phyloP scores from a whole-genome alignment of 2,888 invertebrate species.

The Plemyria rubiginata region DNA sequence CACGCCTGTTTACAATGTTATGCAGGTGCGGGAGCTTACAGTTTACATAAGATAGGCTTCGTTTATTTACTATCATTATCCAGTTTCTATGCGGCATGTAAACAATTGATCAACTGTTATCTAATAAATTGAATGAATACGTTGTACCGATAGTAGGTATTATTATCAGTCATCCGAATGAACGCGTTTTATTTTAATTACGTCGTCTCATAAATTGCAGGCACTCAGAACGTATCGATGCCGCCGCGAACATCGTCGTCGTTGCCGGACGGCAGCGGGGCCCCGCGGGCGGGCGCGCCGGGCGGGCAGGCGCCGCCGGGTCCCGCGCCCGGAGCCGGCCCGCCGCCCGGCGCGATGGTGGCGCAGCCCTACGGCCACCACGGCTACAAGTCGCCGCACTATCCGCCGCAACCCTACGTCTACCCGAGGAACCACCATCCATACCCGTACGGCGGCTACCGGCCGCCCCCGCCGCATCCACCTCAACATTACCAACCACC shows the following conservation, averaged over 20 bases:
- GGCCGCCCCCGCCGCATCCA: conserved; percentile 75
- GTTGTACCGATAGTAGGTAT: conserved; percentile 1
- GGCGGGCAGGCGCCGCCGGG: conserved; percentile 56
- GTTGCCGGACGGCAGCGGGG: conserved; percentile 85
- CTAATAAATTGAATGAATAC: background rate
- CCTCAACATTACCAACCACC: conserved; percentile 74
- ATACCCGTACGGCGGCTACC: conserved; percentile 77
- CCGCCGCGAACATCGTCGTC: conserved; percentile 96
- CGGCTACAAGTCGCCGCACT: conserved; percentile 75
- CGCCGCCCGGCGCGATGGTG: conserved; percentile 73
- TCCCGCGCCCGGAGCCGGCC: conserved; percentile 60
- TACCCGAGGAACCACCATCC: conserved; percentile 80
- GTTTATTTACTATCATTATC: conserved; percentile 30
- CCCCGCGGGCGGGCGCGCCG: conserved; percentile 60
- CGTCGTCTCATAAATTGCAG: conserved; percentile 73
- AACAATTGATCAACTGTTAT: conserved; percentile 16
- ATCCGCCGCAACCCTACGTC: conserved; percentile 79
- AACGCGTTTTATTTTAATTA: background rate
- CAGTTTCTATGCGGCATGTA: conserved; percentile 10
- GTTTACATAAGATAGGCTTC: conserved; percentile 30
- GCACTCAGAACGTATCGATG: conserved; percentile 97
- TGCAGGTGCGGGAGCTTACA: conserved; percentile 34
- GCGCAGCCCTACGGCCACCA: conserved; percentile 76
- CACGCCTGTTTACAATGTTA: conserved; percentile 39
- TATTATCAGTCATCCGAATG: background rate